Evolutionary conservation across 2,113 vertebrate genomes (phyloP), one percentile per base, ranked within the genome.

Genomic region (Chrysemys picta): DNA sequence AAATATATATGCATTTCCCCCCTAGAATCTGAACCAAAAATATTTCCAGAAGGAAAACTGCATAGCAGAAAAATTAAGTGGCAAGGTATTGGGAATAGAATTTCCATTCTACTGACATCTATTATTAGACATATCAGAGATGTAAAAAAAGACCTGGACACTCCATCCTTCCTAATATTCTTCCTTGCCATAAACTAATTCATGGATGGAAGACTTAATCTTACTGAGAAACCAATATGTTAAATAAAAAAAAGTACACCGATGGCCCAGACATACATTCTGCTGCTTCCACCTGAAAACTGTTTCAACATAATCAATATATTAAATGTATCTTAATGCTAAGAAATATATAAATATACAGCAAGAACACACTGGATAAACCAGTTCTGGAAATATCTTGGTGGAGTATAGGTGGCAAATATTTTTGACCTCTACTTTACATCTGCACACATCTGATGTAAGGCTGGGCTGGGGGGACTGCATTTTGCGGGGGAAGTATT

Each of bases 41-140:
- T 3, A 84, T 24, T 85, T 90, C 56, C 78, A 49, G 53, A 82
- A 95, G 24, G 65, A 79, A 85, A 96, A 95, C 8, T 91, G 56
- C n/a, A 95, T 42, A 94, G 52, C 52, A 69, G 31, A 82, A 91
- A 94, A 89, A 25, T 56, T 38, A 79, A 95, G 76, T 47, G 56
- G 59, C 56, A 91, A 35, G 80, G 78, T 12, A 89, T 3, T 91
- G 52, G 31, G 31, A 79, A 75, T 76, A 84, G 5, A 50, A 24
- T 21, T 89, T 94, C 79, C 42, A 82, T 54, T 52, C n/a, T 90
- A 90, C 59, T 80, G 62, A 9, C 52, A 31, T 49, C 80, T 84
- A 16, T 72, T 85, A 29, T 56, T 82, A 90, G 57, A 42, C 78
- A 42, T 25, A 76, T 6, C 90, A 88, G 83, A 69, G 11, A 38